phyloP scores from a whole-genome alignment of 2,888 invertebrate genomes.

The Parnassius orleans region DNA sequence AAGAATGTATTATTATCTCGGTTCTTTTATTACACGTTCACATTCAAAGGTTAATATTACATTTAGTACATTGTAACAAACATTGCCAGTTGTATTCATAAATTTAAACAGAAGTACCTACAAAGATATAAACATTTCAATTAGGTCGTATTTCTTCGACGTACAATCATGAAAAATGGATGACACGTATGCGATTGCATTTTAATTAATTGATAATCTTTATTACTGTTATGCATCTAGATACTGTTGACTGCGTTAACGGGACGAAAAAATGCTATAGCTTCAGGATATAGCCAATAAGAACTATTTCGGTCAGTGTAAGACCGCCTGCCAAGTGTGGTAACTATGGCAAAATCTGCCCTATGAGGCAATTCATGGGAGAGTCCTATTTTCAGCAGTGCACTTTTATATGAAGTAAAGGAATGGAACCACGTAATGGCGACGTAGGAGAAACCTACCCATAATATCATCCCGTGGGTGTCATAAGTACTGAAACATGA shows the following conservation, averaged over 20 bases:
- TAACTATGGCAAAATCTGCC: too few species aligned
- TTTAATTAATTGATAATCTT: conserved; percentile 3
- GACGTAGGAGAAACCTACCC: too few species aligned
- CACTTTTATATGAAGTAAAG: too few species aligned
- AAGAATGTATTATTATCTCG: background rate
- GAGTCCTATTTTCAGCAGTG: too few species aligned
- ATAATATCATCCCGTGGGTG: too few species aligned
- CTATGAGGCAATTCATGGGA: too few species aligned
- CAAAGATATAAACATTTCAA: conserved; percentile 17
- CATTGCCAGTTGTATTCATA: conserved; percentile 4
- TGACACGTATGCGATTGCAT: conserved; percentile 1
- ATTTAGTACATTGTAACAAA: conserved; percentile 8
- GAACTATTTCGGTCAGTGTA: too few species aligned
- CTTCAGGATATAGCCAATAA: too few species aligned
- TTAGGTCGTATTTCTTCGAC: conserved; percentile 5
- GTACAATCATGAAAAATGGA: conserved; percentile 1
- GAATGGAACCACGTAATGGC: too few species aligned
- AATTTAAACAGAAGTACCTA: conserved; percentile 12
- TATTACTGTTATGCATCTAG: background rate
- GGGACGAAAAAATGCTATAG: background rate
- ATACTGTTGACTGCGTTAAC: background rate
- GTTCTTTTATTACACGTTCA: conserved; percentile 15
- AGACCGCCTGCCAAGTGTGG: too few species aligned
- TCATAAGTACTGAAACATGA: too few species aligned
- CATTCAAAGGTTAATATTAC: conserved; percentile 25